Evolutionary conservation across 1,140 invertebrate genomes (phyloP).

Genomic region (Tetragonula clypearis): DNA sequence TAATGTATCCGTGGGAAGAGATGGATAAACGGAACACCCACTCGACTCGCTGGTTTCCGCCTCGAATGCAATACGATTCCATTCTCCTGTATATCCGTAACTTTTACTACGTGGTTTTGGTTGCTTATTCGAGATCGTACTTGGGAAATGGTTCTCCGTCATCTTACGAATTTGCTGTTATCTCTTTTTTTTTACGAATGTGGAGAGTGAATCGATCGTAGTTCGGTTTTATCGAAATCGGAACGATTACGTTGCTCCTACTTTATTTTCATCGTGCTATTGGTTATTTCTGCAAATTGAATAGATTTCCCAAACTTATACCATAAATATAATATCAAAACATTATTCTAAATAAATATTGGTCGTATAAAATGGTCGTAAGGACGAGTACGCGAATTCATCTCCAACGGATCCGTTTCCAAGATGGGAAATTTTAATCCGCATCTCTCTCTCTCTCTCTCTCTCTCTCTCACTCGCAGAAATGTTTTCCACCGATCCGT

Average conservation of each 20-base stretch:
- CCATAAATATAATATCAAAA: no score
- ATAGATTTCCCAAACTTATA: no score
- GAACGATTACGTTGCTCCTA: no score
- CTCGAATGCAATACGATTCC: not conserved
- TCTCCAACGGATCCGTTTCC: not conserved
- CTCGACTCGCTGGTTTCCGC: slow-evolving; percentile 11
- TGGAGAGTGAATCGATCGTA: not conserved
- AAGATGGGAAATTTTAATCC: not conserved
- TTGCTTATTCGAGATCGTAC: not conserved
- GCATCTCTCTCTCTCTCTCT: no score
- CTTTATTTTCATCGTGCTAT: no score
- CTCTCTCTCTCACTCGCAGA: not conserved
- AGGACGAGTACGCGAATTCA: not conserved
- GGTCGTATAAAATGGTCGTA: no score
- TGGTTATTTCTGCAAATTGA: no score
- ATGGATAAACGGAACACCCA: slow-evolving; percentile 38
- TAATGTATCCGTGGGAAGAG: slow-evolving; percentile 63
- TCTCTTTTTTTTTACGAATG: not conserved
- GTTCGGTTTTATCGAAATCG: no score
- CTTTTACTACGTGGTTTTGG: not conserved
- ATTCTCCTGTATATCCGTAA: not conserved
- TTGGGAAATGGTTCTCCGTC: not conserved
- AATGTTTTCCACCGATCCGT: not conserved
- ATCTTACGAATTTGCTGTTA: not conserved
- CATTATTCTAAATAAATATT: not conserved